A percentile compares a stretch with the other conserved stretches of the same genome.
Evolutionary conservation across 2,113 vertebrate species (phyloP).

Genomic region (Oncorhynchus mykiss): DNA sequence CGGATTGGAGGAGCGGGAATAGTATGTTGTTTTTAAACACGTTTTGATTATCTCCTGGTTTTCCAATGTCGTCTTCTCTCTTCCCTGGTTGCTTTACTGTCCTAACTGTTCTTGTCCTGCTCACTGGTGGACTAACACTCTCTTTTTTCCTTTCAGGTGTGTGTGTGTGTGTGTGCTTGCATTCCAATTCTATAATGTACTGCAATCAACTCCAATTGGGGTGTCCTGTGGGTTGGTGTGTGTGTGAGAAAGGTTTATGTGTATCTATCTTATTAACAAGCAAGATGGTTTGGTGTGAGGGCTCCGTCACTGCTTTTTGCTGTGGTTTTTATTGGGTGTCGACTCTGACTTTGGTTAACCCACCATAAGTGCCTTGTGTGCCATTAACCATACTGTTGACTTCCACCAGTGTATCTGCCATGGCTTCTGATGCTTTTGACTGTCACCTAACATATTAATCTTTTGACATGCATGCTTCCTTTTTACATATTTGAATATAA

Average conservation of each 20-base stretch:
- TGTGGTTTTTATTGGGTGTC: slow-evolving; percentile 4
- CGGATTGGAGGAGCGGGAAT: slow-evolving; percentile 84
- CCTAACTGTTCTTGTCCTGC: slow-evolving; percentile 21
- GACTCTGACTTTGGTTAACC: slow-evolving; percentile 27
- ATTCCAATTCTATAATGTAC: neutral
- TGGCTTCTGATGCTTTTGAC: neutral
- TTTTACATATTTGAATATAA: slow-evolving; percentile 21
- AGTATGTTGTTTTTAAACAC: slow-evolving; percentile 78
- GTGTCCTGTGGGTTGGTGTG: neutral
- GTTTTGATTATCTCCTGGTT: slow-evolving; percentile 23
- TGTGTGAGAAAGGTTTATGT: neutral
- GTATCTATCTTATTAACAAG: neutral
- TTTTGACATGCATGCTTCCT: slow-evolving; percentile 4
- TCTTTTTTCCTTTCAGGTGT: slow-evolving; percentile 64
- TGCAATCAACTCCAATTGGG: neutral
- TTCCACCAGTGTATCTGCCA: neutral
- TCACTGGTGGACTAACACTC: slow-evolving; percentile 57
- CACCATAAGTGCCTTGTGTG: slow-evolving; percentile 2
- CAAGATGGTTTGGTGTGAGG: neutral
- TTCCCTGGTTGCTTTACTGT: slow-evolving; percentile 16
- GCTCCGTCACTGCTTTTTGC: slow-evolving; percentile 5
- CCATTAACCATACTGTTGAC: neutral
- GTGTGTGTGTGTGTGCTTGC: slow-evolving; percentile 21
- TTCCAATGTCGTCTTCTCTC: slow-evolving; percentile 18
- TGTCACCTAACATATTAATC: neutral